Conservation (phyloP, 2,797 vertebrate species). For the Erpetoichthys calabaricus region DNA sequence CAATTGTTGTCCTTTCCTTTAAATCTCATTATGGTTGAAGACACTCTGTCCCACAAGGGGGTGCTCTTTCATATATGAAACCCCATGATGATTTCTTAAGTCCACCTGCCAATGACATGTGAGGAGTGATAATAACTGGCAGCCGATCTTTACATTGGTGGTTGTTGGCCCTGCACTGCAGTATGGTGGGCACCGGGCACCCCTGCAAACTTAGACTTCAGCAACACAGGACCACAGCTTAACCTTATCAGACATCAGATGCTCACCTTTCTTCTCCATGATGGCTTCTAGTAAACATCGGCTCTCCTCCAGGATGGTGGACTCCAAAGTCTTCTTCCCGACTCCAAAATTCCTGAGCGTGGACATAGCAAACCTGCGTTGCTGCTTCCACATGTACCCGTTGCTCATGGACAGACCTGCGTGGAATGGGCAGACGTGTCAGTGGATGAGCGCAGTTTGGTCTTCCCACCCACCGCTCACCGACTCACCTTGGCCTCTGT, state of each 20-base stretch:
- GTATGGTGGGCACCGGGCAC: too few species aligned
- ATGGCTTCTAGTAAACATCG: conserved; percentile 38
- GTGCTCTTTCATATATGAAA: too few species aligned
- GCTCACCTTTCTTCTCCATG: conserved; percentile 36
- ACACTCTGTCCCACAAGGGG: too few species aligned
- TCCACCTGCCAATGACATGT: too few species aligned
- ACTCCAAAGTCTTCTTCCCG: conserved; percentile 36
- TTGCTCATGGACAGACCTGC: conserved; percentile 49
- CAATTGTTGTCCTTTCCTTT: too few species aligned
- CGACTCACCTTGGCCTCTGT: conserved; percentile 45
- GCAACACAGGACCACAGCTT: neutral
- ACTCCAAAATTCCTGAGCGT: conserved; percentile 40
- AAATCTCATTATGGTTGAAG: too few species aligned
- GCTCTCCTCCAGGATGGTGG: conserved; percentile 40
- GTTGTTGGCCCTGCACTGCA: too few species aligned
- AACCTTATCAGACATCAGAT: neutral
- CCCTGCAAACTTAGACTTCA: neutral
- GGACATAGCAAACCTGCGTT: conserved; percentile 46
- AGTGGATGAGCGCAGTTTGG: neutral
- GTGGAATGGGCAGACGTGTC: conserved; percentile 4
- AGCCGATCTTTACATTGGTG: too few species aligned
- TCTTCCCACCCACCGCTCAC: neutral
- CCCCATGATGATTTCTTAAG: too few species aligned
- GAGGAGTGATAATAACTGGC: too few species aligned
- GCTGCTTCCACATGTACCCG: conserved; percentile 39